phyloP scores from a whole-genome alignment of 2,113 vertebrate genomes.

The Proterorhinus semilunaris region DNA sequence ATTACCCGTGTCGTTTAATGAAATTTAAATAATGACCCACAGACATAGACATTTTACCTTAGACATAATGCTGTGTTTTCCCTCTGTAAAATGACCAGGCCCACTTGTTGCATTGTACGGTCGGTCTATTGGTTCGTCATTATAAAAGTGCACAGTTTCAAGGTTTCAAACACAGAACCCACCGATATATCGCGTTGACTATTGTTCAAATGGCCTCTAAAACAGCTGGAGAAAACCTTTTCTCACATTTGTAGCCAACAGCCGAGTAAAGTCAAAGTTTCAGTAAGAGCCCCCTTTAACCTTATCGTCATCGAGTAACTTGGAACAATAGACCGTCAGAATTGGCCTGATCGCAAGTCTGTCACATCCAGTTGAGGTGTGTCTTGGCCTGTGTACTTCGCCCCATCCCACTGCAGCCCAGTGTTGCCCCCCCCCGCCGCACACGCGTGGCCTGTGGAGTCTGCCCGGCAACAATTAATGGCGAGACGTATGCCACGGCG shows the following conservation, averaged over 20 bases:
- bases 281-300: not conserved
- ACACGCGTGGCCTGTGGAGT: slow-evolving; percentile 22
- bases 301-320: not conserved
- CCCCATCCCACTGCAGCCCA: slow-evolving; percentile 22
- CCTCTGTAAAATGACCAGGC: not conserved
- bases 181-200: no score
- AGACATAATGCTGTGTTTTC: not conserved
- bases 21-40: not conserved
- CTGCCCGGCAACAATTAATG: slow-evolving; percentile 70
- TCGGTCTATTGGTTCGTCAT: not conserved
- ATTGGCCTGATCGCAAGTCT: slow-evolving; percentile 33
- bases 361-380: slow-evolving; percentile 29
- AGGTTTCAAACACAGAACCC: not conserved
- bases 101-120: no score
- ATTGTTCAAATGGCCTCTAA: no score
- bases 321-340: slow-evolving; percentile 17
- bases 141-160: not conserved
- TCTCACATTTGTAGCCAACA: not conserved
- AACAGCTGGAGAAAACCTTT: no score
- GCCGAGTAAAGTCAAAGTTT: not conserved
- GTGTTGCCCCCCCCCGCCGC: slow-evolving; percentile 41
- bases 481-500: slow-evolving; percentile 47
- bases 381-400: slow-evolving; percentile 36
- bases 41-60: not conserved
- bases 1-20: not conserved